A percentile compares a stretch with the other conserved stretches of the same genome.
phyloP scores from a whole-genome alignment of 2,113 vertebrate species.

The Pterophyllum scalare region DNA sequence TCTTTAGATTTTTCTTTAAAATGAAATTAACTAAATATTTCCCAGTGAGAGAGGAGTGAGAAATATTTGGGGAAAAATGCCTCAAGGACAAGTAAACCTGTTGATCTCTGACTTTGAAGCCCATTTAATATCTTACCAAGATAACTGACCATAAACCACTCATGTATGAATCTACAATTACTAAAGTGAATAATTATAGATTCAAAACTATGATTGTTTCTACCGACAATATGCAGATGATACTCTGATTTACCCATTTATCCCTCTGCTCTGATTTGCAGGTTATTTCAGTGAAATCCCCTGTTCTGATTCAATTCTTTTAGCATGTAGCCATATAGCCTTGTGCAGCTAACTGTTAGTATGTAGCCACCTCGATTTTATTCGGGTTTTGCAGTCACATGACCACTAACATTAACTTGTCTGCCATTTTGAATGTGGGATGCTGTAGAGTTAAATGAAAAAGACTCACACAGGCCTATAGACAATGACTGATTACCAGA shows the following conservation, averaged over 20 bases:
- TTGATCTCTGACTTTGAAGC: not conserved
- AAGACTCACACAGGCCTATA: not conserved
- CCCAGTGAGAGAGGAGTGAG: no score
- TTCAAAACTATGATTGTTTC: not conserved
- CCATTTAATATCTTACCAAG: not conserved
- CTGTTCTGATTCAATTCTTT: not conserved
- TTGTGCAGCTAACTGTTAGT: not conserved
- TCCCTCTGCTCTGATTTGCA: not conserved
- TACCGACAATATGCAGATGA: no score
- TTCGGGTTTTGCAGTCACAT: not conserved
- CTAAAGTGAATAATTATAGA: not conserved
- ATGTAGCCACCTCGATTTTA: not conserved
- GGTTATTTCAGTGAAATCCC: not conserved
- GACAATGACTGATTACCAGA: no score
- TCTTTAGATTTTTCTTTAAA: not conserved
- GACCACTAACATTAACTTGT: not conserved
- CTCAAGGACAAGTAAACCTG: not conserved
- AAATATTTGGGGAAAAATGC: not conserved
- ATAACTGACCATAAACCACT: not conserved
- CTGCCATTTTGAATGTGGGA: no score
- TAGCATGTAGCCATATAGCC: not conserved
- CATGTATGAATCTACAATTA: not conserved
- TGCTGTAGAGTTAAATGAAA: not conserved
- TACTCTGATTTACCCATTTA: not conserved
- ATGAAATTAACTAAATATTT: not conserved